Evolutionary conservation across 2,888 invertebrate species (phyloP), one percentile per base, ranked within the genome.

Genomic region (Eupithecia pulchellata): DNA sequence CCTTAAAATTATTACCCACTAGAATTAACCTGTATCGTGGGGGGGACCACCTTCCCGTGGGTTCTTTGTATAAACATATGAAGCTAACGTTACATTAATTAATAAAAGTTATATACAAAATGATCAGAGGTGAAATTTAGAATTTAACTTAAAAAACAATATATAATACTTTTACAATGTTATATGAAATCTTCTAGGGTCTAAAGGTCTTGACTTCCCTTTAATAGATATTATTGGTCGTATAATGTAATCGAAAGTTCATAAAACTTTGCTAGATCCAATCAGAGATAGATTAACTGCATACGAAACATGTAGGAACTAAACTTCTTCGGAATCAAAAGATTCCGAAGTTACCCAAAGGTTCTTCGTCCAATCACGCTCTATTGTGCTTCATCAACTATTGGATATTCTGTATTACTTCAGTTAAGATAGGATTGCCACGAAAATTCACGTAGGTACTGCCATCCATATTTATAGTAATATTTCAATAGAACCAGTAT

Each of bases 331-430:
- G 29, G 17, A 27, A 29, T 57, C 70, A 69, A 64, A 75, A 77
- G 76, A 76, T 78, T 75, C 70, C 66, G 69, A 74, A 78, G 73
- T 73, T 71, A 64, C 68, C 73, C 64, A 79, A 80, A 85, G 83
- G 86, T 86, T 84, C 88, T 84, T 86, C 82, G 78, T 76, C 82
- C 91, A 92, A 92, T 92, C 91, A 91, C 11, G 81, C 80, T 77
- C 84, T 84, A 91, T 92, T 92, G 92, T 91, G 86, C 70, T 67
- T 63, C 17, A 32, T 52, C 64, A 39, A 29, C 57, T 57, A 29
- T 29, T 57, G 29, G 2, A 2, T 29, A 29, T 29, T 57, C 27
- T 57, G 17, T 29, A 57, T 1, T 17, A 8, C 29, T 57, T 17
- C 3, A 14, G 3, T 39, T 6, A 57, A 8, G 57, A 27, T 29